Evolutionary conservation across 2,113 vertebrate genomes (phyloP).

Genomic region (Carollia perspicillata): DNA sequence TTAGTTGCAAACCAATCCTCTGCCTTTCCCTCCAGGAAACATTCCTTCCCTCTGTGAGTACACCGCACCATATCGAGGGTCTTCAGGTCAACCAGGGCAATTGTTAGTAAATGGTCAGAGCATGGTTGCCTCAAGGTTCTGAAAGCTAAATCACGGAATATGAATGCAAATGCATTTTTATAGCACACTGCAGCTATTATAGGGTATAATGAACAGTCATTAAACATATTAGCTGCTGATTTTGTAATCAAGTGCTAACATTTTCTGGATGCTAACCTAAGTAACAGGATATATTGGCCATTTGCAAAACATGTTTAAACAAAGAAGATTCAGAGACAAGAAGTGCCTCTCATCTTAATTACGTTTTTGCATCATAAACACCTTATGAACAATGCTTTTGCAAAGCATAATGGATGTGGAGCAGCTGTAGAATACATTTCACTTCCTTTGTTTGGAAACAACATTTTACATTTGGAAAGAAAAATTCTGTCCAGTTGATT

Average conservation of each 20-base stretch:
- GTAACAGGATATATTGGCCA: slow-evolving; percentile 69
- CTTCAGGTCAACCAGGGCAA: slow-evolving; percentile 20
- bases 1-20: neutral
- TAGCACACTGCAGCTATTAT: slow-evolving; percentile 58
- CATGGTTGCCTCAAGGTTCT: neutral
- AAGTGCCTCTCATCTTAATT: slow-evolving; percentile 76
- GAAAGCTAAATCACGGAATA: slow-evolving; percentile 44
- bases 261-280: slow-evolving; percentile 70
- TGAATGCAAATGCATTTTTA: slow-evolving; percentile 58
- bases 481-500: slow-evolving; percentile 71
- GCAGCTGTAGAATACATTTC: slow-evolving; percentile 72
- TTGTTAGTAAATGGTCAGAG: slow-evolving; percentile 14
- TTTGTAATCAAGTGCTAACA: slow-evolving; percentile 66
- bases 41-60: neutral
- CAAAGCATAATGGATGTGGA: slow-evolving; percentile 65
- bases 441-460: slow-evolving; percentile 70
- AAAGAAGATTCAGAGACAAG: slow-evolving; percentile 69
- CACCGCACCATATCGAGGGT: rapidly evolving
- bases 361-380: slow-evolving; percentile 65
- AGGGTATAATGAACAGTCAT: slow-evolving; percentile 63
- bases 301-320: slow-evolving; percentile 75
- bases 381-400: slow-evolving; percentile 58
- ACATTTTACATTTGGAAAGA: slow-evolving; percentile 56
- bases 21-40: neutral
- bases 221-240: slow-evolving; percentile 73